Conservation (phyloP, 2,797 vertebrate genomes). For the Notamacropus eugenii region DNA sequence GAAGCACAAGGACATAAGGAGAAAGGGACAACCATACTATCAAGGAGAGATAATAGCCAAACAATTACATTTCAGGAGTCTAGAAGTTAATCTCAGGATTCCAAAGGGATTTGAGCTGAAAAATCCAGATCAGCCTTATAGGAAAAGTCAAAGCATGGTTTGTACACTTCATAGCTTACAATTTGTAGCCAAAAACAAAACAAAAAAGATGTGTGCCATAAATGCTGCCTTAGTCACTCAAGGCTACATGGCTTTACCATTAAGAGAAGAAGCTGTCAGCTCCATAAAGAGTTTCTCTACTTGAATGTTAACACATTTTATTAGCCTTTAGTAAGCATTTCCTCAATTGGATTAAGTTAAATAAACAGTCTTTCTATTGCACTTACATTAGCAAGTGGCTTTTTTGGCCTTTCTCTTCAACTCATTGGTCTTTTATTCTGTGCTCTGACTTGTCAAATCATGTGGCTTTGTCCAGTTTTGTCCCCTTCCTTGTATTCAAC, state of each 20-base stretch:
- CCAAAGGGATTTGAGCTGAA: slow-evolving; percentile 25
- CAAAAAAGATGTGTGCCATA: not conserved
- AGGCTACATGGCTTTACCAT: not conserved
- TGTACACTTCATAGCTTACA: not conserved
- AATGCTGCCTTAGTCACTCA: not conserved
- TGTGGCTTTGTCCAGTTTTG: slow-evolving; percentile 35
- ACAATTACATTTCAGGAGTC: slow-evolving; percentile 34
- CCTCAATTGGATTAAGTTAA: slow-evolving; percentile 42
- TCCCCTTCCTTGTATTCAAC: not conserved
- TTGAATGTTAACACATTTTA: slow-evolving; percentile 15
- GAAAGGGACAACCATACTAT: slow-evolving; percentile 45
- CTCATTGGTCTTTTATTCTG: slow-evolving; percentile 29
- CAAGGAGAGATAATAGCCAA: slow-evolving; percentile 43
- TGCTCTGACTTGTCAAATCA: slow-evolving; percentile 9
- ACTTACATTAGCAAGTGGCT: slow-evolving; percentile 36
- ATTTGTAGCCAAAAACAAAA: not conserved
- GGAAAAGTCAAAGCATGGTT: slow-evolving; percentile 16
- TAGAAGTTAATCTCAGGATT: slow-evolving; percentile 55
- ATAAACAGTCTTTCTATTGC: slow-evolving; percentile 54
- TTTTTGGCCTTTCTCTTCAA: slow-evolving; percentile 40
- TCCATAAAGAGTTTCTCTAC: slow-evolving; percentile 10
- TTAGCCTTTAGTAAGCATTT: slow-evolving; percentile 13
- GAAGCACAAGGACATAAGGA: not conserved
- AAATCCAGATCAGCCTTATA: slow-evolving; percentile 40
- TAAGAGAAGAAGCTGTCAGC: slow-evolving; percentile 35